phyloP scores from a whole-genome alignment of 1,140 invertebrate species.

The Protaetia brevitarsis region DNA sequence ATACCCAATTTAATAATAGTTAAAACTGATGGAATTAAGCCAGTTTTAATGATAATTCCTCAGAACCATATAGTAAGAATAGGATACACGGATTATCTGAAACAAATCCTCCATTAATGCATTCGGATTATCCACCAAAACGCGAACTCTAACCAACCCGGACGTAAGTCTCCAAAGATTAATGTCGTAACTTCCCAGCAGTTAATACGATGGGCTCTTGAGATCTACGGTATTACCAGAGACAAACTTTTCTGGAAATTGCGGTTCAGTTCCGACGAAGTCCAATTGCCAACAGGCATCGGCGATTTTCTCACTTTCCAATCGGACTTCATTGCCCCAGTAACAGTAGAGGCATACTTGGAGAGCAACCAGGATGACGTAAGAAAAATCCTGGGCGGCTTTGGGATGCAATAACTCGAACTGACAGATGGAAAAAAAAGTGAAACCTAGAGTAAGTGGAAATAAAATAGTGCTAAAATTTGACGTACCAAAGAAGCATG shows the following conservation, averaged over 20 bases:
- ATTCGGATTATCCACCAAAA: not conserved
- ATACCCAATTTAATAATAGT: too few relatives aligned
- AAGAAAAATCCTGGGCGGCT: constrained; percentile 7
- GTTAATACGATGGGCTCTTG: constrained; percentile 19
- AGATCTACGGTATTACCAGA: constrained; percentile 7
- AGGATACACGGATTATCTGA: constrained; percentile 18
- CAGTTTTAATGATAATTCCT: too few relatives aligned
- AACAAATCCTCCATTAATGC: constrained; percentile 8
- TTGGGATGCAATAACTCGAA: not conserved
- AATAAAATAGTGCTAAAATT: not conserved
- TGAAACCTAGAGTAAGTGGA: not conserved
- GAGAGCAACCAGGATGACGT: not conserved
- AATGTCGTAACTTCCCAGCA: constrained; percentile 7
- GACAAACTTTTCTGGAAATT: constrained; percentile 17
- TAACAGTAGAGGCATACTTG: constrained; percentile 17
- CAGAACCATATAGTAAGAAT: constrained; percentile 25
- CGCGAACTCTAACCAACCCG: constrained; percentile 13
- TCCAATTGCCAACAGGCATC: constrained; percentile 1
- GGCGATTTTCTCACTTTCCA: constrained; percentile 12
- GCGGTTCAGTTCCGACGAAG: constrained; percentile 19
- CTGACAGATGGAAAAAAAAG: too few relatives aligned
- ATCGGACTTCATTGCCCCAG: constrained; percentile 18
- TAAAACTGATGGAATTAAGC: too few relatives aligned
- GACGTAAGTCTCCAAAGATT: constrained; percentile 14
- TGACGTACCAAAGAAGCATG: constrained; percentile 19